Base-by-base conservation (phyloP, 2,888 invertebrate species). In the Odontocolon sp. region DNA sequence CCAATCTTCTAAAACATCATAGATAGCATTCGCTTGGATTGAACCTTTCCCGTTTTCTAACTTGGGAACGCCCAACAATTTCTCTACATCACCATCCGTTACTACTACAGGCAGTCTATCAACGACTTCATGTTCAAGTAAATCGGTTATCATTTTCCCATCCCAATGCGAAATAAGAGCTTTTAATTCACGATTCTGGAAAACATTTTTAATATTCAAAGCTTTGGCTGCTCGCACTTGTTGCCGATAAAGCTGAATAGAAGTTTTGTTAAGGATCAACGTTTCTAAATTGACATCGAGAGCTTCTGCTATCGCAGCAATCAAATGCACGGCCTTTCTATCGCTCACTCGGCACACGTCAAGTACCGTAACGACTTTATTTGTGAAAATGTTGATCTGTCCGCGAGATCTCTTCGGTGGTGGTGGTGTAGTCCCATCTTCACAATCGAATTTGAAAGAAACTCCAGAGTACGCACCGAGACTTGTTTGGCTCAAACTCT, bases 31-130 rank as follows among this genome's bases (percentile, higher is more conserved):
- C 9, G 79, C 80, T 47, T 80, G 79, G 11, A 66, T 54, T 42
- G 23, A 26, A 4, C 82, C 83, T 21, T 67, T 64, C n/a, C 75
- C 70, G 45, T 26, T 47, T 54, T 64, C 61, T 6, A 79, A 9
- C 63, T 66, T 38, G 8, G 81, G 77, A 28, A 81, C 74, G n/a
- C 74, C 78, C 14, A 83, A 73, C 18, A 85, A 73, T 71, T 85
- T 81, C 67, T 81, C 80, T 28, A 61, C 68, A 56, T 70, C 74
- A 16, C 67, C 69, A 71, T 56, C 50, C 21, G 81, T 77, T 33
- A 83, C 64, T 14, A 84, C 61, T 52, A 85, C 74, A 21, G 83
- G 81, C 21, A 85, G 36, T 61, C 81, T 59, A 64, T 86, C 82
- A 11, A 68, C 54, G 14, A 56, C 16, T 66, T 80, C 75, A 45